phyloP scores from a whole-genome alignment of 2,797 vertebrate genomes.

The Sebastes variabilis region DNA sequence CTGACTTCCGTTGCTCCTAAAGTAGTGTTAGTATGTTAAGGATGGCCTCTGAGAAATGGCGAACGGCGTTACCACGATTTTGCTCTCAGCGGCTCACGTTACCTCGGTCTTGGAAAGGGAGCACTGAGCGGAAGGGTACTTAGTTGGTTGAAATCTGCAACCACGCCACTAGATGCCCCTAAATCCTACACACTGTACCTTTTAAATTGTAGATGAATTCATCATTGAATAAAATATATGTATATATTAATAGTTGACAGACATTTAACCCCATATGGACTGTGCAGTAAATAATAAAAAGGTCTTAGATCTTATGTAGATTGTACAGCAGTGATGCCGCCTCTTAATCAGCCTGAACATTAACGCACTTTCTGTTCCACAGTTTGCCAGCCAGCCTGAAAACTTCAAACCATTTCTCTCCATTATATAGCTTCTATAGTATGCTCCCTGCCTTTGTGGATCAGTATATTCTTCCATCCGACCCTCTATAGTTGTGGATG shows the following conservation, averaged over 20 bases:
- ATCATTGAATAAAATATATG: background rate
- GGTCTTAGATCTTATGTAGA: background rate
- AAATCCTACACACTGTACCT: no score
- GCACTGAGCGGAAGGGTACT: rapidly evolving
- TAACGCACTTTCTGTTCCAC: background rate
- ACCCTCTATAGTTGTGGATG: constrained; percentile 21
- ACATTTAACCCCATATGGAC: background rate
- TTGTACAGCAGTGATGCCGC: background rate
- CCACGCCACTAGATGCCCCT: no score
- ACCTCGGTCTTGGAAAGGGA: no score
- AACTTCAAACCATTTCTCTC: background rate
- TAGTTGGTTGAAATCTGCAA: no score
- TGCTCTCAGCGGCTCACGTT: rapidly evolving
- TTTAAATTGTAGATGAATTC: background rate
- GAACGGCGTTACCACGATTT: no score
- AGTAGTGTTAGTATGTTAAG: no score
- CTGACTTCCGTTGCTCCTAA: no score
- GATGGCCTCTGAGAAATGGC: no score
- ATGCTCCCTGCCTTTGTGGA: background rate
- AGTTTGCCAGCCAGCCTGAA: background rate
- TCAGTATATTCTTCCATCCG: background rate
- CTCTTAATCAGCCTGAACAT: background rate
- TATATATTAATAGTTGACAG: background rate
- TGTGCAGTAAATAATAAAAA: no score
- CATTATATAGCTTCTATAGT: background rate